Evolutionary conservation across 2,797 vertebrate species (phyloP).

Genomic region (Meda fulgida): DNA sequence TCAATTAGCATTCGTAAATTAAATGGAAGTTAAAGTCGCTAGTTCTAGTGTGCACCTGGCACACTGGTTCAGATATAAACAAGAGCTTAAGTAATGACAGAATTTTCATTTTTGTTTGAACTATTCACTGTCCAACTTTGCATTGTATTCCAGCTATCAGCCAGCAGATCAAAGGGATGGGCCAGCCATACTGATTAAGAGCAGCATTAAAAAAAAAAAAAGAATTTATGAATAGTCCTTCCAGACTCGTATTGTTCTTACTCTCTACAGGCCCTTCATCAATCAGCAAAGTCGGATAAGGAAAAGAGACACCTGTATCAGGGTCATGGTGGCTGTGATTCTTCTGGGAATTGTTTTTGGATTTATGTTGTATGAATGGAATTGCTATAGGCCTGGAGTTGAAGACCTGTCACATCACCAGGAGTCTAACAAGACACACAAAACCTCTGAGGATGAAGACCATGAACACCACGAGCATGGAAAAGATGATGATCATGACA

Average conservation of each 20-base stretch:
- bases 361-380: conserved; percentile 57
- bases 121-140: neutral
- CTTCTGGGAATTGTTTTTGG: conserved; percentile 56
- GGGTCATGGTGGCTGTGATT: conserved; percentile 49
- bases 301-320: conserved; percentile 49
- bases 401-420: conserved; percentile 14
- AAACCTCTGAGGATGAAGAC: conserved; percentile 24
- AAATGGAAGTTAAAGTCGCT: neutral
- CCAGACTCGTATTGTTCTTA: conserved; percentile 14
- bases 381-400: conserved; percentile 42
- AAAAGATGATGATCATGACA: conserved; percentile 8
- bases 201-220: conserved; percentile 7
- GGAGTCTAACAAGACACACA: neutral
- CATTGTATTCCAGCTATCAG: neutral
- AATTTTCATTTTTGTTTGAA: neutral
- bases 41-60: neutral
- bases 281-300: neutral
- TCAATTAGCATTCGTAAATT: neutral
- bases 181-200: conserved; percentile 21
- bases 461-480: conserved; percentile 20
- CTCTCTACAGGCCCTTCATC: conserved; percentile 10
- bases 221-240: conserved; percentile 27
- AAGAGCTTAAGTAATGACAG: neutral
- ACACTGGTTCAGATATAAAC: neutral
- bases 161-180: conserved; percentile 45